These are phyloP conservation scores for Agrilus planipennis DNA, from an alignment of 1,140 invertebrate genomes.

Conservation along the genomic window DNA sequence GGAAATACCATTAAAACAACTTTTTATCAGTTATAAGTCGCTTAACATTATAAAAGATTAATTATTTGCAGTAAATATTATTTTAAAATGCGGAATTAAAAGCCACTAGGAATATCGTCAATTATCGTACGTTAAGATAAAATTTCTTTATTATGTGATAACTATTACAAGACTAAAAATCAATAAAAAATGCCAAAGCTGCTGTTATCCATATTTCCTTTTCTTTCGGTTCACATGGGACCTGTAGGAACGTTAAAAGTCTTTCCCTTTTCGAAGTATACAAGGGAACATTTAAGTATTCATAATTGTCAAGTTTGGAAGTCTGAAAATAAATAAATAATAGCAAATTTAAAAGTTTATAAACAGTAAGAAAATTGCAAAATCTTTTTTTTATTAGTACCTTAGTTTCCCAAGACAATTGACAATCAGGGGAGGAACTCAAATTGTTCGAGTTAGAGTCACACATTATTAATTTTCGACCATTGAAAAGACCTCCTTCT, in stretches of 20 bases:
- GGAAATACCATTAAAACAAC: too few relatives aligned
- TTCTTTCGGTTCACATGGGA: constrained; percentile 22
- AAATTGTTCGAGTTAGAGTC: constrained; percentile 47
- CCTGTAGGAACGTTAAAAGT: constrained; percentile 21
- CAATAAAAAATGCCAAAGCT: constrained; percentile 20
- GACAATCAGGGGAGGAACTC: constrained; percentile 44
- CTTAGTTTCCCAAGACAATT: constrained; percentile 49
- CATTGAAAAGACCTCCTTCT: constrained; percentile 58
- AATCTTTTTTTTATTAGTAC: constrained; percentile 29
- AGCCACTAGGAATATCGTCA: too few relatives aligned
- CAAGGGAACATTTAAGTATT: constrained; percentile 20
- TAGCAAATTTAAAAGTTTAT: background rate
- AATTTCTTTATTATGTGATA: too few relatives aligned
- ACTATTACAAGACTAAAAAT: constrained; percentile 13
- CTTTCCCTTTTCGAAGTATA: constrained; percentile 25
- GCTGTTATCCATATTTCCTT: constrained; percentile 25
- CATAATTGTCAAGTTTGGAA: constrained; percentile 13
- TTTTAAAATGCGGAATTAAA: too few relatives aligned
- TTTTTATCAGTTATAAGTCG: too few relatives aligned
- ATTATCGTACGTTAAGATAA: too few relatives aligned
- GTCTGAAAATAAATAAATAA: constrained; percentile 9
- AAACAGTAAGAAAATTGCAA: constrained; percentile 7
- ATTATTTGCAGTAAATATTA: too few relatives aligned
- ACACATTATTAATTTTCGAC: constrained; percentile 42
- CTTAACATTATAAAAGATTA: too few relatives aligned